Base-by-base conservation (phyloP, 1,140 invertebrate species). In the Tigriopus japonicus region DNA sequence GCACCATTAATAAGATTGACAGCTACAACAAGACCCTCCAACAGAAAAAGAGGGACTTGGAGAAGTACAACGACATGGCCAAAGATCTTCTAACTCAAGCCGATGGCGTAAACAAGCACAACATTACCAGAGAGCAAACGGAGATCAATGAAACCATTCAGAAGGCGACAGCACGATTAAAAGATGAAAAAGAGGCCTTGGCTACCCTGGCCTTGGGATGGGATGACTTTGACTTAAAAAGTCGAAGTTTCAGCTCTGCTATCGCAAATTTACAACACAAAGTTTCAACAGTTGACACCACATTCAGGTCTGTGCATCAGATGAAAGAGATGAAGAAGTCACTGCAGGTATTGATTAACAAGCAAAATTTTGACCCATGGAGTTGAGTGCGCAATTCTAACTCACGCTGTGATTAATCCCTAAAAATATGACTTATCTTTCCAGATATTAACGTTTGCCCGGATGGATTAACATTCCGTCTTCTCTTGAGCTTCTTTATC, bases 21-120 rank as follows among this genome's bases (percentile, higher is more conserved):
- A 81, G 85, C 66, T 82, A 83, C 53, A 74, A 83, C 59, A 82
- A 81, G 64, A 84, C 86, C 69, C 76, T 87, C 62, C 79, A 86
- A 79, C 85, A 58, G 49, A 10, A 41, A 55, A 42, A 81, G 63
- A 69, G 71, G 52, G 75, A 78, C 56, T 68, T 84, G 3, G 80
- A 82, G 65, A 69, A 79, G 6, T 63, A 86, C 14, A 80, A 81
- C 66, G 80, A 85, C 65, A 76, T 79, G 61, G 78, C 78, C 3
- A 74, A 74, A 56, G 78, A 81, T 55, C 73, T 87, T 6, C 73
- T 78, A 10, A 74, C 74, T 45, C 72, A 79, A 65, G 82, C 83
- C 0, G 79, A 85, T 67, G 65, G 70, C 7, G 67, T 71, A 1
- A 86, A 81, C 67, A 76, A 78, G 52, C 69, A 74, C 52, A 69